Evolutionary conservation across 2,888 invertebrate species (phyloP), one percentile per base, ranked within the genome.

Genomic region (Tuta absoluta): DNA sequence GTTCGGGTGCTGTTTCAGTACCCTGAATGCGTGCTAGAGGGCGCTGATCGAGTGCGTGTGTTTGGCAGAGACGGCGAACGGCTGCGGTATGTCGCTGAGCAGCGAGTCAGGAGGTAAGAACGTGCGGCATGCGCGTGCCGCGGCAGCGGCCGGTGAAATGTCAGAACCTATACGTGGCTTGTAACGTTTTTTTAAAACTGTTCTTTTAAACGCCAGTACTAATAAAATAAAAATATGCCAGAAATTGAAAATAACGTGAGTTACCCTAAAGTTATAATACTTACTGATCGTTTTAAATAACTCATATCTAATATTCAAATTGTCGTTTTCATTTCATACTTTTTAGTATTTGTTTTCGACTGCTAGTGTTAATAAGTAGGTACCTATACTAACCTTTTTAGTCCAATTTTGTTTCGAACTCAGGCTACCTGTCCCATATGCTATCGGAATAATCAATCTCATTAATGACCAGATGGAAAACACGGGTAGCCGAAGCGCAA

Each of bases 1-100:
- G 93, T 97, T 14, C 93, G 95, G 0, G 96, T 96, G 8, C 92
- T 97, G 17, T 96, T 96, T 84, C 95, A 97, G 80, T 97, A 97
- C 85, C 97, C 97, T 0, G 93, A 95, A 62, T 97, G 97, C 76
- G 96, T 96, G 69, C 91, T 96, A 68, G 94, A 95, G 68, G 92
- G 93, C 1, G 95, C 95, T 0, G 96, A 96, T 82, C 90, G 96
- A 2, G 95, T 97, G n/a, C 92, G 97, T 5, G 93, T 97, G 38
- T 97, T 95, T 77, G 97, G 96, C 0, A 92, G 95, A 63, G 92
- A 96, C 79, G 93, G 79, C 70, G 93, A 87, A 64, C 68, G 86
- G 41, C 76, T 91, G 69, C 74, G 85, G 60, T 91, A 91, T 63
- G 86, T 91, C 2, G 91, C 89, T 0, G 91, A 91, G 72, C 76